Evolutionary conservation across 2,797 vertebrate genomes (phyloP).

Genomic region (Chelidonichthys spinosus): DNA sequence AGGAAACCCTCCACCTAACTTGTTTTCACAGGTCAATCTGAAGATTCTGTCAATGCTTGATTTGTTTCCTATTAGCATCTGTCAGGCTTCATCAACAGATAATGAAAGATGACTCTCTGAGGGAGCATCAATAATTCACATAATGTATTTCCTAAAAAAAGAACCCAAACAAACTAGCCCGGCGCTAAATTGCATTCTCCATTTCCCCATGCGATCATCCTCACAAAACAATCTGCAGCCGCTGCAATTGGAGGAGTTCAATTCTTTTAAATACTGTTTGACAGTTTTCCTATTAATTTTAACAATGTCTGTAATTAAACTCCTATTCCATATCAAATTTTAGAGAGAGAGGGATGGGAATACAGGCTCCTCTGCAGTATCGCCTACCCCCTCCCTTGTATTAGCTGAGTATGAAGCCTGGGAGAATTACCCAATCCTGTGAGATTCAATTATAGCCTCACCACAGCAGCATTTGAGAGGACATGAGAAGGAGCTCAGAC

Average conservation of each 20-base stretch:
- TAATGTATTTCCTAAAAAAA: conserved; percentile 18
- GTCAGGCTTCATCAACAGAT: conserved; percentile 30
- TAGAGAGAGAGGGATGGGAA: conserved; percentile 66
- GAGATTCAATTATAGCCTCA: conserved; percentile 83
- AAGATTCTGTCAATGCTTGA: conserved; percentile 10
- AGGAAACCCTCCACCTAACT: neutral
- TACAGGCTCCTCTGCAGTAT: conserved; percentile 72
- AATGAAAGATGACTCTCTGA: conserved; percentile 30
- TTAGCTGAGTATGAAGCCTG: conserved; percentile 75
- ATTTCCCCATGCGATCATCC: conserved; percentile 24
- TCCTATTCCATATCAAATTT: conserved; percentile 67
- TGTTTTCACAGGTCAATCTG: neutral
- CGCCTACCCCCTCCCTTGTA: conserved; percentile 68
- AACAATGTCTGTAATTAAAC: conserved; percentile 80
- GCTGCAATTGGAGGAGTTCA: conserved; percentile 53
- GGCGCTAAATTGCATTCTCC: conserved; percentile 17
- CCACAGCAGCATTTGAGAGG: conserved; percentile 76
- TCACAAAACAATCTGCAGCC: conserved; percentile 48
- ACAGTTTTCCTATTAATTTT: conserved; percentile 79
- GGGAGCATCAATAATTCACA: conserved; percentile 31
- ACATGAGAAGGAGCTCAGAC: conserved; percentile 75
- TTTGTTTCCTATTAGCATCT: conserved; percentile 22
- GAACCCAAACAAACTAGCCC: conserved; percentile 2
- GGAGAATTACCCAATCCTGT: conserved; percentile 77
- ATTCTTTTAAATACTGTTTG: conserved; percentile 70